Conservation (phyloP, 2,797 vertebrate species). For the Adelosebastes latens region DNA sequence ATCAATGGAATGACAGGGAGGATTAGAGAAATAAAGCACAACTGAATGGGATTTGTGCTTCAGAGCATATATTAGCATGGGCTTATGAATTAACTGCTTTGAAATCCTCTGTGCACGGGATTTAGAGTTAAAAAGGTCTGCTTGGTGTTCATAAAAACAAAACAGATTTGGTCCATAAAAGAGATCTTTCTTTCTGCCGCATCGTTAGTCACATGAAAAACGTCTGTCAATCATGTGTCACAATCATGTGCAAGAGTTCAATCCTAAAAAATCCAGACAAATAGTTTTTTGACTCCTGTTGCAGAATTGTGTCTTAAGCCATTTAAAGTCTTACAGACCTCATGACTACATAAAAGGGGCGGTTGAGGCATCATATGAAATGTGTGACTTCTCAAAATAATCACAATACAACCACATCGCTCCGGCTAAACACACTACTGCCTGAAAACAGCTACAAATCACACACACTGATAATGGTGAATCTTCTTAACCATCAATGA, state of each 20-base stretch:
- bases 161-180: constrained; percentile 4
- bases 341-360: constrained; percentile 66
- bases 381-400: constrained; percentile 67
- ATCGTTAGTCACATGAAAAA: constrained; percentile 8
- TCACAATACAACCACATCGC: constrained; percentile 12
- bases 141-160: constrained; percentile 25
- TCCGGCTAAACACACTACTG: not conserved
- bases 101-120: constrained; percentile 35
- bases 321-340: constrained; percentile 76
- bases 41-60: constrained; percentile 61
- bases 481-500: not conserved
- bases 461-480: not conserved
- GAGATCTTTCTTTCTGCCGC: not conserved
- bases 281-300: constrained; percentile 18
- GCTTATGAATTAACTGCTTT: constrained; percentile 46
- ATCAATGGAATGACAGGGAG: constrained; percentile 48
- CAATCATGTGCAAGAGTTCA: not conserved
- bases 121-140: constrained; percentile 13
- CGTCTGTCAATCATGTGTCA: constrained; percentile 36
- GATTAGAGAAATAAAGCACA: constrained; percentile 62
- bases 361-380: constrained; percentile 69
- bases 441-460: not conserved
- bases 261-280: constrained; percentile 28
- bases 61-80: constrained; percentile 42
- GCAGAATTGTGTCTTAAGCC: constrained; percentile 61